Evolutionary conservation across 2,113 vertebrate genomes (phyloP).

Genomic region (Crotalus horridus): DNA sequence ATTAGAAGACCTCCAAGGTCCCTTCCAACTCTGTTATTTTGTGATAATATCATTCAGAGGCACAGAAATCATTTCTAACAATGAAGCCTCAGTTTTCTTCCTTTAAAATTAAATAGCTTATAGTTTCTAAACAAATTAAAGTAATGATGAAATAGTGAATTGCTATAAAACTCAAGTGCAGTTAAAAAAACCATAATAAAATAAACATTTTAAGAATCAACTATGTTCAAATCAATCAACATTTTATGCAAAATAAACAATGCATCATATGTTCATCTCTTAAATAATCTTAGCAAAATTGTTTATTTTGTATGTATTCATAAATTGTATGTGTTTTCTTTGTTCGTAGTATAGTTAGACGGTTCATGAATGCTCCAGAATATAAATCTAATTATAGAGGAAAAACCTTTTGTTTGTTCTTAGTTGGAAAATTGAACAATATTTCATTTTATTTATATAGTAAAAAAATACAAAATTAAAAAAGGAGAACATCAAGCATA

Average conservation of each 20-base stretch:
- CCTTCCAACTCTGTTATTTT: background rate
- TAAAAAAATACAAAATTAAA: slow-evolving; percentile 11
- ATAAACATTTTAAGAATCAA: background rate
- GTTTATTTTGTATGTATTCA: background rate
- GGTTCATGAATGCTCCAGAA: background rate
- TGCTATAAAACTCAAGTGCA: background rate
- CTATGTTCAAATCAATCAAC: background rate
- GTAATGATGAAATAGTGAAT: background rate
- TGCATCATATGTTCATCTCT: background rate
- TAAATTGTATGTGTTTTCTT: background rate
- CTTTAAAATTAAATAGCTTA: background rate
- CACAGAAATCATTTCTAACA: background rate
- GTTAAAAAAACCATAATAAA: background rate
- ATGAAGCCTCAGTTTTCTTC: background rate
- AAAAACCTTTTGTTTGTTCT: background rate
- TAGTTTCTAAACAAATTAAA: background rate
- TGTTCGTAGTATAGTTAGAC: slow-evolving; percentile 7
- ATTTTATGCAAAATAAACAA: background rate
- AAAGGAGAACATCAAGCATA: slow-evolving; percentile 2
- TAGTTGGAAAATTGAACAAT: slow-evolving; percentile 4
- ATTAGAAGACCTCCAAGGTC: background rate
- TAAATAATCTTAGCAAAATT: background rate
- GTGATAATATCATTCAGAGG: background rate
- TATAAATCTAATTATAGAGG: background rate
- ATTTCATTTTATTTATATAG: background rate